Base-by-base conservation (phyloP, 2,797 vertebrate genomes). In the Artibeus jamaicensis region DNA sequence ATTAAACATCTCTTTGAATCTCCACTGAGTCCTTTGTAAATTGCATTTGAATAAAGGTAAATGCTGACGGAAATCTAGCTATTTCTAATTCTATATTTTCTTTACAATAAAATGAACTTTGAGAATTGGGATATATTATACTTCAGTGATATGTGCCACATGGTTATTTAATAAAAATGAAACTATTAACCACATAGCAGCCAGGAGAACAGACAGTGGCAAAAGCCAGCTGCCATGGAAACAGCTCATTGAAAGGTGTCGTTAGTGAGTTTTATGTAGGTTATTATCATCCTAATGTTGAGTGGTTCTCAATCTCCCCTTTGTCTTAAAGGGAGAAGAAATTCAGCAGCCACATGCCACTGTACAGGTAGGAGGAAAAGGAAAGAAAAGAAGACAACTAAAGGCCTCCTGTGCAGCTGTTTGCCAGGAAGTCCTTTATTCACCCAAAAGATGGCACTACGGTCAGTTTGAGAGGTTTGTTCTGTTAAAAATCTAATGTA, bases 1-100 rank as follows among this genome's bases (percentile, higher is more conserved):
- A 94, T 22, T 59, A 87, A 87, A 86, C 48, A 96, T 67, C 53
- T 77, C 26, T 84, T 79, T 76, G 34, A 90, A 46, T 92, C 11
- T 78, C 42, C 21, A 93, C 14, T 32, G 67, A 76, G 48, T 9
- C 32, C 46, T 85, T n/a, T 55, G 32, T 37, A 89, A 94, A 65
- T 50, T 82, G 70, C 9, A 85, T 11, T 0, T 37, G 83, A 88
- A 73, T 65, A 93, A 86, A 88, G 39, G 32, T 70, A 87, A 92
- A 77, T 57, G 16, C n/a, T 92, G 73, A 62, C 1, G 70, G 68
- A 62, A 55, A 65, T 77, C 39, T n/a, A 7, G 29, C 74, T 73
- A n/a, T 29, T 82, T 73, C 67, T 70, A 77, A 74, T 16, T 74
- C 12, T 32, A 32, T 32, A 12, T 78, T 90, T 70, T 86, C 86